phyloP scores from a whole-genome alignment of 2,888 invertebrate species.

The Polyploca ridens region DNA sequence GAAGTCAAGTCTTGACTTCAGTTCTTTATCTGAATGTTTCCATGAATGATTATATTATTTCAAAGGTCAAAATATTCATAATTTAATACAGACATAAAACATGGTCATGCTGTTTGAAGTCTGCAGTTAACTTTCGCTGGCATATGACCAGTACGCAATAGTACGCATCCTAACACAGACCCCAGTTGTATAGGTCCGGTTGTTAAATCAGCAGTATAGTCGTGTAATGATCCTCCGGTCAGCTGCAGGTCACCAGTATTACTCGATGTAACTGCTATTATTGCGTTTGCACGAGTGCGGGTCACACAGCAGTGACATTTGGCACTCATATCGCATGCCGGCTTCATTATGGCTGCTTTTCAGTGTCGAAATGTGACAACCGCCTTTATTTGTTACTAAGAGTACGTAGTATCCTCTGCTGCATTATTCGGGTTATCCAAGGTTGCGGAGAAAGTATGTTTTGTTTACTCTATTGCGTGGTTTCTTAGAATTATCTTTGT shows the following conservation, averaged over 20 bases:
- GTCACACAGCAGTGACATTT: constrained; percentile 27
- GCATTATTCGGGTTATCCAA: neutral
- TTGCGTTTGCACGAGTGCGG: constrained; percentile 36
- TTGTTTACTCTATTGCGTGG: neutral
- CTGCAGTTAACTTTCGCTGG: neutral
- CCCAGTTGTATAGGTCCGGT: neutral
- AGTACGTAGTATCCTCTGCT: neutral
- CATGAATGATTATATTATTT: too few relatives aligned
- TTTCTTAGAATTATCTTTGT: too few relatives aligned
- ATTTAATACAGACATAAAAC: neutral
- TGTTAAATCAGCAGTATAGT: neutral
- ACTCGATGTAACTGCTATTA: constrained; percentile 27
- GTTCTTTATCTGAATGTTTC: too few relatives aligned
- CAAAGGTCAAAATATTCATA: too few relatives aligned
- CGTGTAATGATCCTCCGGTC: constrained; percentile 1
- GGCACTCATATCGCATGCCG: constrained; percentile 24
- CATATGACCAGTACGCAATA: neutral
- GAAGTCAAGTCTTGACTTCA: too few relatives aligned
- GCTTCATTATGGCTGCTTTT: neutral
- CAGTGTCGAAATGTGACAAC: neutral
- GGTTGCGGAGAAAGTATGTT: neutral
- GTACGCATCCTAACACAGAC: neutral
- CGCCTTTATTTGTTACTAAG: neutral
- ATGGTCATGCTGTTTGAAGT: neutral
- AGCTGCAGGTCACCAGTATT: constrained; percentile 32